Evolutionary conservation across 2,113 vertebrate species (phyloP).

Genomic region (Dicentrarchus labrax): DNA sequence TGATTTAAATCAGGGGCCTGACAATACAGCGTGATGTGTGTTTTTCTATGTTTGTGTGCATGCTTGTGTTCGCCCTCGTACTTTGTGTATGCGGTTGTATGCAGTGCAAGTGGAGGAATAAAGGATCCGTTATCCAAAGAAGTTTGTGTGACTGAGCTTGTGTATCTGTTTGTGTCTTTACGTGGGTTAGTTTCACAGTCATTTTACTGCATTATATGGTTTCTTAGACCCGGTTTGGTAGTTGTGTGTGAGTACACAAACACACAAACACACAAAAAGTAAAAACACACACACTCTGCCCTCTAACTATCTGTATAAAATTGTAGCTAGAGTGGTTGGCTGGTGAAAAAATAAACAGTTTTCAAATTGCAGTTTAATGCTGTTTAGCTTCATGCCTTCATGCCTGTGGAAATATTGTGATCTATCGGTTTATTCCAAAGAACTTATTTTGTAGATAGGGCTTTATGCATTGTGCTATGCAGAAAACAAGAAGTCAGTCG

Average conservation of each 20-base stretch:
- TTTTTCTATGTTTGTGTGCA: neutral
- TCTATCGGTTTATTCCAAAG: slow-evolving; percentile 45
- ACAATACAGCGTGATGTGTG: slow-evolving; percentile 14
- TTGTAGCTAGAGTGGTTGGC: slow-evolving; percentile 41
- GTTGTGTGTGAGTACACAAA: slow-evolving; percentile 17
- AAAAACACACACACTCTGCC: slow-evolving; percentile 20
- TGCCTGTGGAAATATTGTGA: slow-evolving; percentile 62
- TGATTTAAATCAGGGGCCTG: slow-evolving; percentile 64
- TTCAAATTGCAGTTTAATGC: slow-evolving; percentile 63
- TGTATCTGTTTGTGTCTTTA: slow-evolving; percentile 33
- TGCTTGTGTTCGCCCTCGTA: slow-evolving; percentile 11
- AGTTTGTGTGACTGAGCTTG: slow-evolving; percentile 15
- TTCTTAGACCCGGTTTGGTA: slow-evolving; percentile 41
- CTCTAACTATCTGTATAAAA: slow-evolving; percentile 41
- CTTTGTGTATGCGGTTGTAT: slow-evolving; percentile 23
- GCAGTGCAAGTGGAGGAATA: slow-evolving; percentile 9
- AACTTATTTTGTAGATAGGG: slow-evolving; percentile 20
- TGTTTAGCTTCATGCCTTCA: slow-evolving; percentile 48
- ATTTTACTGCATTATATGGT: slow-evolving; percentile 49
- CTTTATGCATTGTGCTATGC: neutral
- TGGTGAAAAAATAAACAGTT: slow-evolving; percentile 57
- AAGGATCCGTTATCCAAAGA: slow-evolving; percentile 19
- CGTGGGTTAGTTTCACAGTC: slow-evolving; percentile 38
- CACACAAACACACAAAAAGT: slow-evolving; percentile 18
- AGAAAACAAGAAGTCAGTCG: no score